Percentiles rank a stretch among this genome's conserved stretches.
Evolutionary conservation across 2,797 vertebrate species (phyloP).

Genomic region (Tokudaia tokunoshimensis): DNA sequence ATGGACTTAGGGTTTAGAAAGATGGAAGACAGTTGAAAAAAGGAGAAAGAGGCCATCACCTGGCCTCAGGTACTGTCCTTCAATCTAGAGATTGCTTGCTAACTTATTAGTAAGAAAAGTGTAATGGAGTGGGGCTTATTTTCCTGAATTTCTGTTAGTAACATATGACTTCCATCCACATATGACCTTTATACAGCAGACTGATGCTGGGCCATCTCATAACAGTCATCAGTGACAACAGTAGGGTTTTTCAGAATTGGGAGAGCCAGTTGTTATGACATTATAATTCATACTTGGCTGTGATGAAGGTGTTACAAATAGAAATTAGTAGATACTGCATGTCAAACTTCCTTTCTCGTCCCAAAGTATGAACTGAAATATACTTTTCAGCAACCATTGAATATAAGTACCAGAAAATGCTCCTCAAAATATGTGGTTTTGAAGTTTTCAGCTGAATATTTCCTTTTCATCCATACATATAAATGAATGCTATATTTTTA

Average conservation of each 20-base stretch:
- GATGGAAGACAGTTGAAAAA: background rate
- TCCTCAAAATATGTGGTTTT: conserved; percentile 9
- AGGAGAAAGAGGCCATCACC: background rate
- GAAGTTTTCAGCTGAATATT: background rate
- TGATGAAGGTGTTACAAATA: background rate
- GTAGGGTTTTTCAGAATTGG: background rate
- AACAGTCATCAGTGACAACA: background rate
- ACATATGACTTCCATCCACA: background rate
- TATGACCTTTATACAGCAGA: background rate
- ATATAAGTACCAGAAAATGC: background rate
- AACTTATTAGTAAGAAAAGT: background rate
- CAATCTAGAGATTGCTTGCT: background rate
- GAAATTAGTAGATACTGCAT: background rate
- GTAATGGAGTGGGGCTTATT: background rate
- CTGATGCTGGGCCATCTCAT: background rate
- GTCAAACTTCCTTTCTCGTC: background rate
- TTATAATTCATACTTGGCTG: background rate
- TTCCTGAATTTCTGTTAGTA: conserved; percentile 21
- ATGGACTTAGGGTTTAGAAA: background rate
- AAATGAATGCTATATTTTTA: background rate
- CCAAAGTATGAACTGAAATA: background rate
- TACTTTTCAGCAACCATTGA: background rate
- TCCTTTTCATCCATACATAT: background rate
- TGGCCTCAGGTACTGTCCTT: background rate
- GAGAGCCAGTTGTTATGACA: background rate